phyloP scores from a whole-genome alignment of 2,797 vertebrate species.

The Oryzias dopingdopingensis region DNA sequence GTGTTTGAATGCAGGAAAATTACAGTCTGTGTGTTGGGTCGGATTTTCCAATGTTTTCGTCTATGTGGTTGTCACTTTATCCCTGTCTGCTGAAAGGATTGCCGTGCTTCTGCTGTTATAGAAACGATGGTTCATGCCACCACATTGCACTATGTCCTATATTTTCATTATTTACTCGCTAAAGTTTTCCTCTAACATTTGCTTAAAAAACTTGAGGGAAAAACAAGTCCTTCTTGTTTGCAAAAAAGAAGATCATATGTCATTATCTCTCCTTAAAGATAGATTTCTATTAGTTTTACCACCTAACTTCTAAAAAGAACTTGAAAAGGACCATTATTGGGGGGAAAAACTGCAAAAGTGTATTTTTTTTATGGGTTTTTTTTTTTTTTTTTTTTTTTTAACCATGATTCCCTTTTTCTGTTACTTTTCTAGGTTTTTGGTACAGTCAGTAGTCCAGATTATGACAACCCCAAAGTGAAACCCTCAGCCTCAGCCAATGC shows the following conservation, averaged over 20 bases:
- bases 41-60: too few species aligned
- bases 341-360: background rate
- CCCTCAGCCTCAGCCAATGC: conserved; percentile 90
- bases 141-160: too few species aligned
- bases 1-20: too few species aligned
- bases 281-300: background rate
- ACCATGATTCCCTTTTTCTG: conserved; percentile 7
- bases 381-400: background rate
- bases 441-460: conserved; percentile 75
- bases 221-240: background rate
- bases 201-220: too few species aligned
- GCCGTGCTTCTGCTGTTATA: too few species aligned
- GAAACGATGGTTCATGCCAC: too few species aligned
- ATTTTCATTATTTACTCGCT: too few species aligned
- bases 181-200: too few species aligned
- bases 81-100: too few species aligned
- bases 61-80: too few species aligned
- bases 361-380: conserved; percentile 2
- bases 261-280: background rate
- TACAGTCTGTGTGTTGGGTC: too few species aligned
- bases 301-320: background rate
- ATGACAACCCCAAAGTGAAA: conserved; percentile 93
- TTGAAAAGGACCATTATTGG: background rate
- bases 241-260: background rate
- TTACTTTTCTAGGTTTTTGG: conserved; percentile 79